These are phyloP conservation scores for Crotalus viridis DNA, from an alignment of 2,113 vertebrate species.

Conservation along the genomic window DNA sequence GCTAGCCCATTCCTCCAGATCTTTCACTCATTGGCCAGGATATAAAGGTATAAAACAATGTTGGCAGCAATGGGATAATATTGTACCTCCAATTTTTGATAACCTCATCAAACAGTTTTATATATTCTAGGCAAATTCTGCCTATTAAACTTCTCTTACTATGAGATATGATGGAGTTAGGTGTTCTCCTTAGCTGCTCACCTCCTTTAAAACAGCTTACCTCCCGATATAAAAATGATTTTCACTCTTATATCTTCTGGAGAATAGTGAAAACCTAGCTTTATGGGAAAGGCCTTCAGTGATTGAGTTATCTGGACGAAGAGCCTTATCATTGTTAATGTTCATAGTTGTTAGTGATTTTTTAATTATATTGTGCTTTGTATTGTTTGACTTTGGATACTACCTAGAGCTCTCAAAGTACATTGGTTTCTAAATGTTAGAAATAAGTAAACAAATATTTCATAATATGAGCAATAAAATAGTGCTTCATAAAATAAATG, in stretches of 20 bases:
- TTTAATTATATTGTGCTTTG: not conserved
- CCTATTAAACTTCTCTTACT: not conserved
- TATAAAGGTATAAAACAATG: no score
- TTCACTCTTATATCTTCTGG: not conserved
- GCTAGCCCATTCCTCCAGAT: no score
- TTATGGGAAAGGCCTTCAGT: not conserved
- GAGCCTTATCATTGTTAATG: not conserved
- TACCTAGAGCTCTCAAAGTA: not conserved
- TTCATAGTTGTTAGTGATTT: not conserved
- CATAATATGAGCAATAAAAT: not conserved
- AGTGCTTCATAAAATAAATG: not conserved
- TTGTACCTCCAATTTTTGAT: not conserved
- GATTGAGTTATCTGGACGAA: not conserved
- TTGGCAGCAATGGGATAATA: not conserved
- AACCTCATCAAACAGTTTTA: not conserved
- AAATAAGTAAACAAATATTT: not conserved
- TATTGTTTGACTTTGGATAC: not conserved
- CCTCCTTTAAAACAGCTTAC: not conserved
- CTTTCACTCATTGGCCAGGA: no score
- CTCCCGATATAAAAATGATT: not conserved
- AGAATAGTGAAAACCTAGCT: not conserved
- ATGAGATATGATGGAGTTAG: not conserved
- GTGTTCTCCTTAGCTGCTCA: not conserved
- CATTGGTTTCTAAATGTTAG: not conserved
- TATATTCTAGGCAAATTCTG: not conserved